Base-by-base conservation (phyloP, 2,797 vertebrate species). In the Trematomus bernacchii region DNA sequence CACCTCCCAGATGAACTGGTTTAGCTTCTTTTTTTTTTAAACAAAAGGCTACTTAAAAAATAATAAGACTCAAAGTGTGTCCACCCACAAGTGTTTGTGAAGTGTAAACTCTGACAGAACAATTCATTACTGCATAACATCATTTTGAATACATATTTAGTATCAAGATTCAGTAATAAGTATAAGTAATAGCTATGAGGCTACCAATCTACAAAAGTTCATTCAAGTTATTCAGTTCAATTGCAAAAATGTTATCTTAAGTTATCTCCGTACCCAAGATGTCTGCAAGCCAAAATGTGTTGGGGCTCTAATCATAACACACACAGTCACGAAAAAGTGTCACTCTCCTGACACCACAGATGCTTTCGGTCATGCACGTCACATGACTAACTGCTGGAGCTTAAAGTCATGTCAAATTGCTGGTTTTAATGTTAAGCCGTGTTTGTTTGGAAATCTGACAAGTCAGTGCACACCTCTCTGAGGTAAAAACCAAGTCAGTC, bases 331-430 rank as follows among this genome's bases (percentile, higher is more conserved):
- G 66, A 57, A 5, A 27, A 27, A 27, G 27, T 62, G 68, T 55
- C 8, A 54, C 61, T 73, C 62, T 23, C 53, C 63, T 83, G 60
- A 84, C 70, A 58, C 76, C 77, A 79, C 62, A 53, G 10, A 43
- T 18, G 16, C 14, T 78, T 44, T 71, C 33, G 33, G 78, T 65
- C 55, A 52, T 50, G 30, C 14, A 40, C 15, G 57, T 62, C 62
- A 67, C 50, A 66, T 43, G 61, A 67, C 71, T 63, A 18, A 76
- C 40, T 46, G 46, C 48, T 37, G 50, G 18, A 47, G 33, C 27
- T 37, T 62, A n/a, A 72, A 80, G 73, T 70, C 73, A 30, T 47
- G 40, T 21, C 42, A 85, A 87, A 89, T 82, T 85, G 66, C 68
- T 71, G 79, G 80, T 82, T 85, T 89, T 71, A 64, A 69, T 42